A percentile compares a stretch with the other conserved stretches of the same genome.
phyloP scores from a whole-genome alignment of 2,113 vertebrate genomes.

The Antennarius striatus region DNA sequence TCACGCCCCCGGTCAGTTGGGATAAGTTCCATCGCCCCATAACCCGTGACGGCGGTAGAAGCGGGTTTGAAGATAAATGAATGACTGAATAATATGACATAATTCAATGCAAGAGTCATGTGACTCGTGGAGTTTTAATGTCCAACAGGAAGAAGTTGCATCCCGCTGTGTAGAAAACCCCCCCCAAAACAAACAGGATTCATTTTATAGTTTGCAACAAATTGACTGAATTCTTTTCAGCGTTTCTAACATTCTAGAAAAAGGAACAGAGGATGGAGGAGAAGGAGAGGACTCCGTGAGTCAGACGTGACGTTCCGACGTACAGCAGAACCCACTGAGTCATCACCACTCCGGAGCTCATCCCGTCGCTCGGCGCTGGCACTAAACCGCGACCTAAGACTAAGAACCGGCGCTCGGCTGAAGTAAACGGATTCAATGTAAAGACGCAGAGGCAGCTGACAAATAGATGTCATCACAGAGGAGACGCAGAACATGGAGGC shows the following conservation, averaged over 20 bases:
- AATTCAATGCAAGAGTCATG: too few relatives aligned
- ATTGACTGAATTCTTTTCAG: not conserved
- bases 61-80: too few relatives aligned
- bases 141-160: too few relatives aligned
- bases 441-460: constrained; percentile 40
- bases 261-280: not conserved
- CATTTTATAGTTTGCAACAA: not conserved
- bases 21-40: too few relatives aligned
- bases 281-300: constrained; percentile 23
- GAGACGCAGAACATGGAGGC: not conserved
- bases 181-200: not conserved
- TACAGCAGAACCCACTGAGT: constrained; percentile 35
- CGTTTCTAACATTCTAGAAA: not conserved
- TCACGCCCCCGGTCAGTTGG: too few relatives aligned
- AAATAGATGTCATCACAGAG: constrained; percentile 29
- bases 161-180: not conserved
- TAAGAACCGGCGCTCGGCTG: constrained; percentile 2
- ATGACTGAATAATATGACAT: too few relatives aligned
- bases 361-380: constrained; percentile 30
- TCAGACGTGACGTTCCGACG: constrained; percentile 34
- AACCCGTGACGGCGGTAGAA: too few relatives aligned
- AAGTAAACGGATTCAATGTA: constrained; percentile 47
- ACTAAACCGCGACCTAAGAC: constrained; percentile 31
- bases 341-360: constrained; percentile 40
- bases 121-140: too few relatives aligned